Conservation (phyloP, 2,888 invertebrate genomes). For the Metallyticus violacea region DNA sequence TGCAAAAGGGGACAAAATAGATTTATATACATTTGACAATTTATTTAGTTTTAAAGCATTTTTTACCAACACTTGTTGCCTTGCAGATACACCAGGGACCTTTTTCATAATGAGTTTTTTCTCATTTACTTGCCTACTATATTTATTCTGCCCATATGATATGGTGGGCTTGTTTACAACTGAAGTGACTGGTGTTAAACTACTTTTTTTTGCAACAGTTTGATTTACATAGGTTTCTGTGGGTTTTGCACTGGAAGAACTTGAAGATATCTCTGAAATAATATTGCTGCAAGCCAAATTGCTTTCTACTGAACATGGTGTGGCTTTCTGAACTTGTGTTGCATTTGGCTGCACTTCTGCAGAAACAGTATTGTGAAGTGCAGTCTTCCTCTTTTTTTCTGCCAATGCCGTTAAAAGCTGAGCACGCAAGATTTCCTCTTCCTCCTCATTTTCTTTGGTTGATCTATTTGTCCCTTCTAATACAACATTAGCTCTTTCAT, state of each 20-base stretch:
- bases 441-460: not conserved
- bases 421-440: constrained; percentile 8
- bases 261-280: not conserved
- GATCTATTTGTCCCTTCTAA: not conserved
- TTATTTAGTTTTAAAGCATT: not conserved
- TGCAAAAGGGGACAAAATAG: not conserved
- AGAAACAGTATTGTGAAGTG: not conserved
- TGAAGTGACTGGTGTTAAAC: not conserved
- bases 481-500: not conserved
- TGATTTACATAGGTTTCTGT: not conserved
- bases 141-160: not conserved
- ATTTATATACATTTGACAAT: not conserved
- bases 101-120: not conserved
- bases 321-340: not conserved
- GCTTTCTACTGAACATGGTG: not conserved
- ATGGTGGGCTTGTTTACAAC: not conserved
- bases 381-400: not conserved
- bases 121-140: not conserved
- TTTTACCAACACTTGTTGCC: not conserved
- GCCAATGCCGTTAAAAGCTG: not conserved
- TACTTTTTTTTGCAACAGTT: not conserved
- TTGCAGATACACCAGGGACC: not conserved
- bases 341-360: not conserved
- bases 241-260: not conserved
- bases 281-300: not conserved